Percentiles rank a stretch among this genome's conserved stretches.
Conservation (phyloP, 2,113 vertebrate species). For the Pholis gunnellus region DNA sequence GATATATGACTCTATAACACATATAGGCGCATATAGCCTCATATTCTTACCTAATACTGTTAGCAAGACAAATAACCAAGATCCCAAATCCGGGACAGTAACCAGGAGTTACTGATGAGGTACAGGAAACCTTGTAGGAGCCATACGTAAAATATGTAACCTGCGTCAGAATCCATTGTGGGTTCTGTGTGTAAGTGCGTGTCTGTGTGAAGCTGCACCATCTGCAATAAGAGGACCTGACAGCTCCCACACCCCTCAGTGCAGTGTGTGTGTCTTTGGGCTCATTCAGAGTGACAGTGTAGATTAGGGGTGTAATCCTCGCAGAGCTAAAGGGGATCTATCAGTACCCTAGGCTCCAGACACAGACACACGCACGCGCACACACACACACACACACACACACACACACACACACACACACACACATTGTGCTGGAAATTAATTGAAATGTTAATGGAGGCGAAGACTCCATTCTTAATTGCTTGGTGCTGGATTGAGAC, state of each 20-base stretch:
- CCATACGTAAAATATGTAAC: slow-evolving; percentile 53
- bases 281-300: slow-evolving; percentile 90
- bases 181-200: slow-evolving; percentile 43
- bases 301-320: slow-evolving; percentile 90
- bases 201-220: slow-evolving; percentile 67
- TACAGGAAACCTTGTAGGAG: slow-evolving; percentile 40
- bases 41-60: slow-evolving; percentile 29
- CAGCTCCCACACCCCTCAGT: slow-evolving; percentile 85
- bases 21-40: background rate
- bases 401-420: slow-evolving; percentile 86
- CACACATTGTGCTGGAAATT: slow-evolving; percentile 85
- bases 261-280: slow-evolving; percentile 80
- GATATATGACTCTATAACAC: background rate
- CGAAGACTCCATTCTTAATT: slow-evolving; percentile 79
- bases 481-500: slow-evolving; percentile 82
- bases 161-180: slow-evolving; percentile 51
- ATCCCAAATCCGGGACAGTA: slow-evolving; percentile 40
- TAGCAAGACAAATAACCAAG: slow-evolving; percentile 42
- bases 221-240: slow-evolving; percentile 86
- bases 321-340: slow-evolving; percentile 83
- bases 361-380: slow-evolving; percentile 87
- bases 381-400: slow-evolving; percentile 87
- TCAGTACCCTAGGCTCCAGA: slow-evolving; percentile 72
- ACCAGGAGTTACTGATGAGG: slow-evolving; percentile 46
- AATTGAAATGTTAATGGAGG: slow-evolving; percentile 89